Evolutionary conservation across 2,113 vertebrate genomes (phyloP).

Genomic region (Rattus norvegicus): GRCr8 NC_086030.1:20442501-20443000

Average conservation of each 20-base stretch:
- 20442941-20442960: background rate
- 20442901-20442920: background rate
- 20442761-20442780: background rate
- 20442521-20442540: background rate
- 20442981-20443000: background rate
- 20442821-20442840: too few relatives aligned
- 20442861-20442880: rapidly evolving
- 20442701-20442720: background rate
- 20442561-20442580: background rate
- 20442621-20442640: background rate
- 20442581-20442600: background rate
- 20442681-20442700: background rate
- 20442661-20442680: too few relatives aligned
- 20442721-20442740: background rate
- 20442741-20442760: background rate
- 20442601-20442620: background rate
- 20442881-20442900: background rate
- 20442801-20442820: background rate
- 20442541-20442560: background rate
- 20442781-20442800: background rate
- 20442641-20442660: background rate
- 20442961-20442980: background rate
- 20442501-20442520: background rate
- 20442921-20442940: background rate
- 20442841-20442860: background rate